Evolutionary conservation across 2,113 vertebrate genomes (phyloP), one percentile per base, ranked within the genome.

Genomic region (Plecturocebus donacophilus): DNA sequence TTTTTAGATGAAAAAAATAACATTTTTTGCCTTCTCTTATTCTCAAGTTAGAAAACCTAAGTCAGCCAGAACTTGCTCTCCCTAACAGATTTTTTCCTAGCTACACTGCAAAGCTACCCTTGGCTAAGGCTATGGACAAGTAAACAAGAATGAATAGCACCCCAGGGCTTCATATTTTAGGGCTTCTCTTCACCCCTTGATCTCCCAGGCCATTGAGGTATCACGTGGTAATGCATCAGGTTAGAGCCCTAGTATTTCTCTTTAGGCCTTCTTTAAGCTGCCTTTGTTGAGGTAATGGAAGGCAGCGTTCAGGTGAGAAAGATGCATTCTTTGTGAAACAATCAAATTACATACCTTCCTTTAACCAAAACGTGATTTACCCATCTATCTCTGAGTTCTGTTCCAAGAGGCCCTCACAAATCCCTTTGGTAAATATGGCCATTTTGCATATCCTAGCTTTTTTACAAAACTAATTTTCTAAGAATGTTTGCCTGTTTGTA

Each of bases 91-190:
- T 92, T 93, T 8, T 30, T 95, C 81, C 38, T 80, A 84, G 64
- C 70, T 1, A 27, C 52, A 23, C 40, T 58, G 40, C 52, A 86
- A 75, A 87, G 40, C 8, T 71, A 87, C 47, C 16, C 54, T 75
- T 66, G 49, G 23, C 32, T 73, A 12, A 91, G 61, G 91, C 40
- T 86, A 89, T 82, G 49, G 66, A 40, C 88, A 73, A 86, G 92
- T 97, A 97, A 97, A 98, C 96, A 97, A 97, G 93, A 94, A 95
- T 0, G 0, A 95, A 61, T 52, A 27, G 42, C 66, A 87, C 90
- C 75, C 87, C 30, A 76, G 96, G 89, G 96, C 20, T 73, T 95
- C 93, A 40, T 49, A 42, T 90, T 23, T 83, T 83, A 95, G 92
- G 45, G 96, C 85, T 97, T 97, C 83, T 94, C 42, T 80, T 93